Evolutionary conservation across 2,888 invertebrate species (phyloP), one percentile per base, ranked within the genome.

Genomic region (Crossocerus cetratus): DNA sequence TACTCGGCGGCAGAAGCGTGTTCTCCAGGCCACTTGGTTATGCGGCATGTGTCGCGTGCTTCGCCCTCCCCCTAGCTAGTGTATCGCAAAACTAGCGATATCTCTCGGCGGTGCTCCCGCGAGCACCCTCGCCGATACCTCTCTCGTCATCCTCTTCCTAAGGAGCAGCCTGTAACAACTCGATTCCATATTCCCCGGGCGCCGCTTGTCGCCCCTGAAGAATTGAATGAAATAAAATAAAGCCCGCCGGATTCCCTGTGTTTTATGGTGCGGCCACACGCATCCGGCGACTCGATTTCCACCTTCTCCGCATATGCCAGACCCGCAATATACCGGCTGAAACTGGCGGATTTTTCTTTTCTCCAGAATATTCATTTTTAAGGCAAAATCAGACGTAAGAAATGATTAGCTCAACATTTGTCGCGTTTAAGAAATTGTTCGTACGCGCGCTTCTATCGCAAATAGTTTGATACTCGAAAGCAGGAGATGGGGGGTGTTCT

Each of bases 151-250:
- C 11, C 45, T 16, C 49, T 13, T 14, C 76, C 32, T 11, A 32
- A 32, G 11, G 72, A 71, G 70, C 63, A 68, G 62, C 71, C 1
- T 58, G 81, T 86, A 87, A 86, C 88, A 86, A 87, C 86, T 89
- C 83, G 86, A 89, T 89, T 89, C 83, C 86, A 87, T 88, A 89
- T 89, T 89, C 88, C 80, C 78, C 78, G 32, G 32, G 32, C 80
- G 80, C 80, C 77, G 84, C 77, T 85, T 85, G 84, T 86, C 86
- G 85, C 82, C 79, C 78, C 84, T 86, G 86, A 87, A 85, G 84
- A 87, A 89, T 88, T 86, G 86, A 87, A 87, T 86, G 85, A 86
- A 86, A 88, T 88, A 86, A 87, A 88, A 87, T 88, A 86, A 88
- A 86, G 81, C 79, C 78, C 11, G 32, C 77, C 79, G 82, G 80